phyloP scores from a whole-genome alignment of 2,113 vertebrate species.

The Albula glossodonta region DNA sequence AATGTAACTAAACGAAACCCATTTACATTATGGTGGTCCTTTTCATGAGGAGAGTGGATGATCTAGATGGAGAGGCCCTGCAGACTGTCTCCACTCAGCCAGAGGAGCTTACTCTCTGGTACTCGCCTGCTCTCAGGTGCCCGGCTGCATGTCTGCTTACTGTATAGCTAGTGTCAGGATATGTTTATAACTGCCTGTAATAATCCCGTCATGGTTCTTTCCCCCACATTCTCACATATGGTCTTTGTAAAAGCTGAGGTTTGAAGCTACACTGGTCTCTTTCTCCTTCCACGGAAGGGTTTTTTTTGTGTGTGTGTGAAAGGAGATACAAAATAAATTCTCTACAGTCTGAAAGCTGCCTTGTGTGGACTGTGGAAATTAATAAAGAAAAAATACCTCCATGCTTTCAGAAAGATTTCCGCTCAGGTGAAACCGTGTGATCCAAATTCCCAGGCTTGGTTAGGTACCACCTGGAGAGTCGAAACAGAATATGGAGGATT shows the following conservation, averaged over 20 bases:
- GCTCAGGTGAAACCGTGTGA: neutral
- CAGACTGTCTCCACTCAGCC: neutral
- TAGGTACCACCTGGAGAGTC: neutral
- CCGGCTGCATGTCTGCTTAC: neutral
- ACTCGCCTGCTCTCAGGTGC: neutral
- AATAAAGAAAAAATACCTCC: conserved; percentile 61
- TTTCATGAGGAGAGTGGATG: neutral
- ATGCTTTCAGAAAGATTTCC: conserved; percentile 46
- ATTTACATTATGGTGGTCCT: neutral
- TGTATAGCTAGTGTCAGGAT: neutral
- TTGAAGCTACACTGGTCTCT: conserved; percentile 56
- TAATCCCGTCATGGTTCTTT: neutral
- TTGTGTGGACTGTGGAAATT: conserved; percentile 57
- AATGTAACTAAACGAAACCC: neutral
- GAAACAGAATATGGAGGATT: neutral
- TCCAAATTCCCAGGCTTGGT: neutral
- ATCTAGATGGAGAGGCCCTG: neutral
- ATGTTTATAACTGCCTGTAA: conserved; percentile 6
- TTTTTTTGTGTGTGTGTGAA: conserved; percentile 52
- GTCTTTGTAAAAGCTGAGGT: conserved; percentile 12
- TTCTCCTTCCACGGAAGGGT: conserved; percentile 5
- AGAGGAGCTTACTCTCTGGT: neutral
- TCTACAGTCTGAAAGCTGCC: conserved; percentile 54
- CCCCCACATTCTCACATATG: conserved; percentile 18
- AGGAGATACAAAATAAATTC: conserved; percentile 67